Percentiles rank a stretch among this genome's conserved stretches.
Conservation (phyloP, 2,888 invertebrate genomes). For the Agrilus cyanescens region DNA sequence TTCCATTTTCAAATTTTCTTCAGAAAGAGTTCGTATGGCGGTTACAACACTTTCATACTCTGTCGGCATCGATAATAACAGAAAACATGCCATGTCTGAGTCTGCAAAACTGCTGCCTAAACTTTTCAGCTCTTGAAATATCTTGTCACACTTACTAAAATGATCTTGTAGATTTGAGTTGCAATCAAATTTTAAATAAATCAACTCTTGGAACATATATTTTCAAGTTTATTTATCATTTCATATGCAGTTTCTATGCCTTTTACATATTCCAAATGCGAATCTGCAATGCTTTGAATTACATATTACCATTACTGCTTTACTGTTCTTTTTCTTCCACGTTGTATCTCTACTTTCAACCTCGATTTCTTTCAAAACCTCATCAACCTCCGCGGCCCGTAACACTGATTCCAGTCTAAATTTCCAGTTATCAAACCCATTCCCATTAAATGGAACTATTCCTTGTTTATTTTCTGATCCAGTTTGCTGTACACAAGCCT, state of each 20-base stretch:
- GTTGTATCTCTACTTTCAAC: neutral
- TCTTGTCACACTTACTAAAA: too few relatives aligned
- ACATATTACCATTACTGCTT: neutral
- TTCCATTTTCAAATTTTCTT: too few relatives aligned
- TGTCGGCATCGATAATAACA: too few relatives aligned
- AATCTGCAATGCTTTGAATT: conserved; percentile 1
- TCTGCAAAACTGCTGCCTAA: too few relatives aligned
- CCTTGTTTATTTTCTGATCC: conserved; percentile 4
- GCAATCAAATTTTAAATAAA: neutral
- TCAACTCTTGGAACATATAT: neutral
- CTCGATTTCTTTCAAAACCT: neutral
- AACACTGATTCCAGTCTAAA: too few relatives aligned
- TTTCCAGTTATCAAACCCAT: conserved; percentile 1
- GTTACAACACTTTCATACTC: too few relatives aligned
- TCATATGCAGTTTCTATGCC: neutral
- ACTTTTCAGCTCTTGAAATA: too few relatives aligned
- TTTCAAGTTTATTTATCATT: neutral
- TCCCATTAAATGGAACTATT: conserved; percentile 3
- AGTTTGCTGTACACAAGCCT: too few relatives aligned
- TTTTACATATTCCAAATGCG: conserved; percentile 3
- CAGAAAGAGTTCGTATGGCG: too few relatives aligned
- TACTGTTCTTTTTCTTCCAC: neutral
- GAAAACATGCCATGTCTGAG: too few relatives aligned
- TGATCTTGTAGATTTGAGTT: neutral
- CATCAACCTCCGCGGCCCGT: neutral